Conservation (phyloP, 2,888 invertebrate genomes). For the Xestia c-nigrum region DNA sequence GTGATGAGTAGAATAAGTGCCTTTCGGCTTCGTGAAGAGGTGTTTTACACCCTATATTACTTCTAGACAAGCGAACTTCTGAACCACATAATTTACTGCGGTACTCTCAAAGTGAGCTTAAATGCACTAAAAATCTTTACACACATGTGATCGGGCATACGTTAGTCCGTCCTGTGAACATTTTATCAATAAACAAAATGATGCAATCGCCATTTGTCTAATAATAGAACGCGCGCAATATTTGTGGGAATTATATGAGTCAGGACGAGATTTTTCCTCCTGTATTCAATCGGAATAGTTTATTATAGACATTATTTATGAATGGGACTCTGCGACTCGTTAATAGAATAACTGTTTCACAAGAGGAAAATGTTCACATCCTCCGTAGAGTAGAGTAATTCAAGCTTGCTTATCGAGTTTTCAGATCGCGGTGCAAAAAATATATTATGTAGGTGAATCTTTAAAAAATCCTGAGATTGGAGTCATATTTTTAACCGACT, state of each 20-base stretch:
- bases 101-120: not conserved
- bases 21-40: too few relatives aligned
- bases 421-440: not conserved
- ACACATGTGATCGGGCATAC: too few relatives aligned
- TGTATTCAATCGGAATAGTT: constrained; percentile 11
- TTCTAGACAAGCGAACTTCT: not conserved
- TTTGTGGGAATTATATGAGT: constrained; percentile 9
- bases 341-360: constrained; percentile 6
- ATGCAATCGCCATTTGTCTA: constrained; percentile 25
- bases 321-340: constrained; percentile 7
- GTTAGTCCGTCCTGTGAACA: not conserved
- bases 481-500: not conserved
- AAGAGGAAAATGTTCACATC: constrained; percentile 31
- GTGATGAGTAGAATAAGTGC: too few relatives aligned
- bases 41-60: too few relatives aligned
- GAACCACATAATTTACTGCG: not conserved
- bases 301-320: constrained; percentile 8
- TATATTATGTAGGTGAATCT: not conserved
- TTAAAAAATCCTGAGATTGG: not conserved
- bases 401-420: not conserved
- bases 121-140: not conserved
- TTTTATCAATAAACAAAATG: constrained; percentile 18
- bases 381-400: not conserved
- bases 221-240: constrained; percentile 28
- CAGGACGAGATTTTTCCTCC: constrained; percentile 34